phyloP scores from a whole-genome alignment of 2,888 invertebrate genomes.

The Trachelus troglodyta region DNA sequence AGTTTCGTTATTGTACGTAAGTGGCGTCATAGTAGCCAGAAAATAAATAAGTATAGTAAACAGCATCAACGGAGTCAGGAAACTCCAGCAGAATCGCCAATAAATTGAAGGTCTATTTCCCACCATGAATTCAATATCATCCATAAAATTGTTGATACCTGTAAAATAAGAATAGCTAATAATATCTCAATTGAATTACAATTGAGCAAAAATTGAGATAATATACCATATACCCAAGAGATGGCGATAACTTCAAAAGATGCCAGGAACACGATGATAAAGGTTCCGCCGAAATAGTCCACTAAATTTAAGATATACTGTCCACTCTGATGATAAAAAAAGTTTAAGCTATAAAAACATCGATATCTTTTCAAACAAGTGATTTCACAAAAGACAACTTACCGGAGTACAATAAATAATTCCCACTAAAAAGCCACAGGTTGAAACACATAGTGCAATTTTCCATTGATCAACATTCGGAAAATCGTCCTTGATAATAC shows the following conservation, averaged over 20 bases:
- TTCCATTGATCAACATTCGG: conserved; percentile 70
- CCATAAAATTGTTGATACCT: conserved; percentile 73
- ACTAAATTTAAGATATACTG: conserved; percentile 72
- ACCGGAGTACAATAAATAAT: conserved; percentile 80
- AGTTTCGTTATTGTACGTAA: conserved; percentile 71
- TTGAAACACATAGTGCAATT: conserved; percentile 70
- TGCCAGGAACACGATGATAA: conserved; percentile 71
- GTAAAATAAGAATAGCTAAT: neutral
- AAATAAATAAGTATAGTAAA: conserved; percentile 78
- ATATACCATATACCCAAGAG: conserved; percentile 73
- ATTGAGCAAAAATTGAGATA: neutral
- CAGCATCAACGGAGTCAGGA: conserved; percentile 78
- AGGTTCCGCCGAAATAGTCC: conserved; percentile 74
- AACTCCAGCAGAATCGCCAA: conserved; percentile 83
- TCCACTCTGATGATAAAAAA: conserved; percentile 68
- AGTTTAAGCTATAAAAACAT: conserved; percentile 10
- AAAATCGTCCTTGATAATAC: conserved; percentile 76
- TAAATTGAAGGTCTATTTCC: conserved; percentile 76
- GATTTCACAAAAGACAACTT: conserved; percentile 51
- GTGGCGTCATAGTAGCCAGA: conserved; percentile 70
- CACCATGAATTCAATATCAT: conserved; percentile 84
- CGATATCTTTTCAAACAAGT: neutral
- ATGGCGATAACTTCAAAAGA: conserved; percentile 71
- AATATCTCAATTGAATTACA: neutral
- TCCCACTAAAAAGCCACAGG: conserved; percentile 72